Percentiles rank a stretch among this genome's conserved stretches.
Evolutionary conservation across 2,888 invertebrate species (phyloP).

Genomic region (Ceriagrion tenellum): DNA sequence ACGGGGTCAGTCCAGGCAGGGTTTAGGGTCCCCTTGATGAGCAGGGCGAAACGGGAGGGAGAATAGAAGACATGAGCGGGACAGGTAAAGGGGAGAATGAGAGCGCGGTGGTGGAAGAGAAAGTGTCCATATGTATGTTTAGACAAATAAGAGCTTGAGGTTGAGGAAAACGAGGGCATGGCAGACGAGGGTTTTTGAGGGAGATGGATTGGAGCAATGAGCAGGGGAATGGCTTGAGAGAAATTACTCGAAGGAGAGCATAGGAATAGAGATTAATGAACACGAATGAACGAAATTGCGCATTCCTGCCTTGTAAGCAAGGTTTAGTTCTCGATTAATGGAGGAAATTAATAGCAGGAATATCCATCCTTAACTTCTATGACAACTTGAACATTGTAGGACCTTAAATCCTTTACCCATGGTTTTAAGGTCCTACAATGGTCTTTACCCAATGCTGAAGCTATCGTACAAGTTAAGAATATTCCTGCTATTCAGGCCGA

Average conservation of each 20-base stretch:
- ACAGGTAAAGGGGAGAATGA: background rate
- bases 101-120: background rate
- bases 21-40: background rate
- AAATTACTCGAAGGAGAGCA: background rate
- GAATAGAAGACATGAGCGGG: background rate
- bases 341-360: background rate
- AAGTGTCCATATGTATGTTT: background rate
- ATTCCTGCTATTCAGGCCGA: too few relatives aligned
- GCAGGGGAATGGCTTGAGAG: background rate
- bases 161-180: background rate
- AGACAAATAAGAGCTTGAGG: background rate
- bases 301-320: background rate
- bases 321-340: background rate
- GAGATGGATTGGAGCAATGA: constrained; percentile 21
- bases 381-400: too few relatives aligned
- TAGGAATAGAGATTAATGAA: background rate
- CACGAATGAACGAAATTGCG: background rate
- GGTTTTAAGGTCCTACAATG: too few relatives aligned
- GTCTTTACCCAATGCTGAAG: too few relatives aligned
- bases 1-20: background rate
- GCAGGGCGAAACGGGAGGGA: background rate
- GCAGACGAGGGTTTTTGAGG: background rate
- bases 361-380: background rate
- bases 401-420: too few relatives aligned
- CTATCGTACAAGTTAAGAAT: too few relatives aligned